Conservation (phyloP, 2,888 invertebrate genomes). For the Pandemis heparana region DNA sequence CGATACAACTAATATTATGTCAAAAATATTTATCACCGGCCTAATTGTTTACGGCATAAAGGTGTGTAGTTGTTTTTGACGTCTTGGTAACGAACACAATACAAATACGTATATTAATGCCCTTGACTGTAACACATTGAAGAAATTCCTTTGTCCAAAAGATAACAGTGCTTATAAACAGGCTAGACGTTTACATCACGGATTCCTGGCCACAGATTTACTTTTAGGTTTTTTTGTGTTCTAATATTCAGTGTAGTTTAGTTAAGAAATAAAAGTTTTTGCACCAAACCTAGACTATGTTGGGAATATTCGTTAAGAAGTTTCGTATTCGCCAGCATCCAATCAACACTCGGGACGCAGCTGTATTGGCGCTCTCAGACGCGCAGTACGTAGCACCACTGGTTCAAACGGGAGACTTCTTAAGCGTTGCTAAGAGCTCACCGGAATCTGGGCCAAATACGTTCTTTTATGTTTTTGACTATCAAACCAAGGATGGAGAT, state of each 20-base stretch:
- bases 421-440: conserved; percentile 85
- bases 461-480: conserved; percentile 96
- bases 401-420: conserved; percentile 93
- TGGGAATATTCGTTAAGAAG: not conserved
- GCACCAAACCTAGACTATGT: not conserved
- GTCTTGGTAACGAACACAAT: no score
- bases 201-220: not conserved
- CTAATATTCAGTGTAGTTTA: no score
- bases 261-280: not conserved
- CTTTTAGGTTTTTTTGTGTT: not conserved
- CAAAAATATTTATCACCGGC: no score
- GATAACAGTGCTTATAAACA: no score
- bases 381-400: conserved; percentile 97
- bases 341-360: conserved; percentile 94
- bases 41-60: no score
- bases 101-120: no score
- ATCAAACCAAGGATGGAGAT: conserved; percentile 96
- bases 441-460: conserved; percentile 89
- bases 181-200: no score
- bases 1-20: no score
- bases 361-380: conserved; percentile 97
- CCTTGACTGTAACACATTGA: no score
- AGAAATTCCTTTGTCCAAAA: no score
- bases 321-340: conserved; percentile 87
- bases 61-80: no score